These are phyloP conservation scores for Morus bassanus DNA, from an alignment of 2,797 vertebrate genomes.

Conservation along the genomic window DNA sequence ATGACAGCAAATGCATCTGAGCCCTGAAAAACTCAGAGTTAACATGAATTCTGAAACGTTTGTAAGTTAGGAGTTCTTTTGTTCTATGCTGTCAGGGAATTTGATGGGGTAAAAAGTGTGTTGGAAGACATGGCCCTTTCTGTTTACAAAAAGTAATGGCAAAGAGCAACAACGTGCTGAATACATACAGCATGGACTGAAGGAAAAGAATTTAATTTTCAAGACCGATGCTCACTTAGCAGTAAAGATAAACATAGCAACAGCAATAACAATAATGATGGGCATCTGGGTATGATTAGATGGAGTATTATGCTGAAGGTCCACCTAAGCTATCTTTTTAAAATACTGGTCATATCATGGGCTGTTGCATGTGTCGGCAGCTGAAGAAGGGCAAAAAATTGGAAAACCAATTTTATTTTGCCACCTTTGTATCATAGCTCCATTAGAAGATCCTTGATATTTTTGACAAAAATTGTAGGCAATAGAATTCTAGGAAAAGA, in stretches of 20 bases:
- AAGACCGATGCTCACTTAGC: neutral
- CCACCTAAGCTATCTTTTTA: neutral
- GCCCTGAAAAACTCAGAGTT: neutral
- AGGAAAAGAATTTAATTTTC: neutral
- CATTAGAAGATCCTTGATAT: neutral
- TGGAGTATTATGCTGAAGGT: neutral
- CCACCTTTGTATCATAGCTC: neutral
- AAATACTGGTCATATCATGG: neutral
- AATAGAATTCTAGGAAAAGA: neutral
- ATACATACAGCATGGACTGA: neutral
- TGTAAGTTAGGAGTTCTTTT: neutral
- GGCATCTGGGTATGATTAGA: neutral
- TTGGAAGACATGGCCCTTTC: neutral
- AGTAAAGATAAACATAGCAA: neutral
- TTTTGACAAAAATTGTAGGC: neutral
- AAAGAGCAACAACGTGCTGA: neutral
- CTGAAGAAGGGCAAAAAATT: neutral
- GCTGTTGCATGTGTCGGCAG: neutral
- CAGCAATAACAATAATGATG: neutral
- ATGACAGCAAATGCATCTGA: neutral
- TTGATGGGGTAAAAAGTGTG: neutral
- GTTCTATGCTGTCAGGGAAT: neutral
- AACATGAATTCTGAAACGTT: neutral
- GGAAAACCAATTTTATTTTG: neutral
- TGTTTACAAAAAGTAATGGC: neutral